Conservation (phyloP, 2,113 vertebrate species). For the Peromyscus maniculatus region DNA sequence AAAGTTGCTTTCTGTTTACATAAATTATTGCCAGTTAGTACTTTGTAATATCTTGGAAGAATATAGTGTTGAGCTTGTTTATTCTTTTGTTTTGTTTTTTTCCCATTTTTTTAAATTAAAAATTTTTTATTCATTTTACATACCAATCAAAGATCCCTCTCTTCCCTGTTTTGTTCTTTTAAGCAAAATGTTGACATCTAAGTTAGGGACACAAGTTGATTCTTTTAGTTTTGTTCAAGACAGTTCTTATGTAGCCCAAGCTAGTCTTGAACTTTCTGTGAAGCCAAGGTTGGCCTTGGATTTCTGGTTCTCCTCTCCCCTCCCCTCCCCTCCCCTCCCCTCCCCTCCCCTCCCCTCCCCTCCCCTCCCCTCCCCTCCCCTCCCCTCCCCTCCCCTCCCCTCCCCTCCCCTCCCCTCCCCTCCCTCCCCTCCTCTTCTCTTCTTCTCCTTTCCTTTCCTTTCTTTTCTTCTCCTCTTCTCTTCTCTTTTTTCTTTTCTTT, state of each 20-base stretch:
- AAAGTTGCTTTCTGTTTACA: slow-evolving; percentile 22
- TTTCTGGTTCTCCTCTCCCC: background rate
- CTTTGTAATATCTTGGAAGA: slow-evolving; percentile 29
- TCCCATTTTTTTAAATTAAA: background rate
- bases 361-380: too few relatives aligned
- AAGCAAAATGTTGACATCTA: slow-evolving; percentile 24
- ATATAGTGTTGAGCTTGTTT: background rate
- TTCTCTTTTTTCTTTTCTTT: too few relatives aligned
- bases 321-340: too few relatives aligned
- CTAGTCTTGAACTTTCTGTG: background rate
- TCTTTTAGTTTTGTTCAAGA: background rate
- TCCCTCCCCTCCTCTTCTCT: too few relatives aligned
- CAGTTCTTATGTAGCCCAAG: background rate
- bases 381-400: too few relatives aligned
- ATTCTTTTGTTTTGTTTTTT: background rate
- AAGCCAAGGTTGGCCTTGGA: background rate
- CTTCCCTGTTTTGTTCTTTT: background rate
- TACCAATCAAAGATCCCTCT: too few relatives aligned
- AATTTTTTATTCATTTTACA: too few relatives aligned
- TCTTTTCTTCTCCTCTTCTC: too few relatives aligned
- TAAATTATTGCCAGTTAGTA: background rate
- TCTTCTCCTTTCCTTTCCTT: too few relatives aligned
- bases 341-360: too few relatives aligned
- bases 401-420: too few relatives aligned
- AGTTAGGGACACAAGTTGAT: background rate